These are phyloP conservation scores for Drosophila kanekoi DNA, from an alignment of 2,888 invertebrate species.

Conservation along the genomic window DNA sequence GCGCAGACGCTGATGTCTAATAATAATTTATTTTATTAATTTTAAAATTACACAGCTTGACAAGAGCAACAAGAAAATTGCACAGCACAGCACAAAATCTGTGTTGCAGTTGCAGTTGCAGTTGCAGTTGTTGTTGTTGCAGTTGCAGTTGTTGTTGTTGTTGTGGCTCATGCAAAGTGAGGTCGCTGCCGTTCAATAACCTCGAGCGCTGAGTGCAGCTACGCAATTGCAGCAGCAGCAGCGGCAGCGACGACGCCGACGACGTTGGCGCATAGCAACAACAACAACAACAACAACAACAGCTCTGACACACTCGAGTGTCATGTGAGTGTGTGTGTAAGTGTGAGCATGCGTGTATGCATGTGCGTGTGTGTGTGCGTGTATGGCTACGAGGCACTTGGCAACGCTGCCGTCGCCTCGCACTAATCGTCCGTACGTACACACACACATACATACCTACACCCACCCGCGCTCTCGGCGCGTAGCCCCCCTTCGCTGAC, in stretches of 20 bases:
- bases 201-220: constrained; percentile 65
- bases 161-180: constrained; percentile 75
- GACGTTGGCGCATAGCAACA: constrained; percentile 25
- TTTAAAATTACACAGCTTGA: constrained; percentile 74
- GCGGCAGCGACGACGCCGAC: constrained; percentile 49
- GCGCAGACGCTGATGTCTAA: constrained; percentile 58
- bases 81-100: constrained; percentile 49
- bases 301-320: constrained; percentile 53
- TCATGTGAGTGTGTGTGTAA: constrained; percentile 33
- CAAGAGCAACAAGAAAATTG: constrained; percentile 77
- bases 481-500: too few species aligned
- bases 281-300: constrained; percentile 54
- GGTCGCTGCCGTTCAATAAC: constrained; percentile 84
- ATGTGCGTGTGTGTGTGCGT: constrained; percentile 9
- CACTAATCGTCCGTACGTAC: constrained; percentile 53
- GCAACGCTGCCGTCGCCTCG: constrained; percentile 59
- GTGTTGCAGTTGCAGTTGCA: constrained; percentile 21
- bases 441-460: too few species aligned
- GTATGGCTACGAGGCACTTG: constrained; percentile 48
- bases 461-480: neutral
- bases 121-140: constrained; percentile 26
- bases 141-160: constrained; percentile 18
- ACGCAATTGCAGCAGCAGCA: constrained; percentile 69
- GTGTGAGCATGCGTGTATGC: constrained; percentile 13
- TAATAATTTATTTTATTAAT: constrained; percentile 81